Percentiles rank a stretch among this genome's conserved stretches.
Evolutionary conservation across 2,888 invertebrate species (phyloP).

Genomic region (Nudaria mundana): DNA sequence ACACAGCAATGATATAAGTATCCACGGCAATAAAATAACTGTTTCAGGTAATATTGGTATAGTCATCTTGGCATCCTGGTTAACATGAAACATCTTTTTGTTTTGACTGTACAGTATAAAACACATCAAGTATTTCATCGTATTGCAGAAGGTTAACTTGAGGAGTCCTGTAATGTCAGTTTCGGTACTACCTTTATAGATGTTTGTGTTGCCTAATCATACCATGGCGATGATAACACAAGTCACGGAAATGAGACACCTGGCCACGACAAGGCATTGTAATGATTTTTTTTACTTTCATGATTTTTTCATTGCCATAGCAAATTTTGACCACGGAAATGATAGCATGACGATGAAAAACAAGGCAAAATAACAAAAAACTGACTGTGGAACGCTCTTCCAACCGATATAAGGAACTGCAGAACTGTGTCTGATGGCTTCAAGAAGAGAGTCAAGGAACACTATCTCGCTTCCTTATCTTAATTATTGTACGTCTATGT

Average conservation of each 20-base stretch:
- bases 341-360: constrained; percentile 10
- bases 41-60: not conserved
- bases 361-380: constrained; percentile 7
- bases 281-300: constrained; percentile 1
- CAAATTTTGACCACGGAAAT: constrained; percentile 4
- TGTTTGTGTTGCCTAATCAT: not conserved
- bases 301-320: not conserved
- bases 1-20: not conserved
- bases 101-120: constrained; percentile 1
- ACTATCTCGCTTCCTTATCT: no score
- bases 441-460: no score
- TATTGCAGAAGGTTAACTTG: constrained; percentile 1
- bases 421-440: no score
- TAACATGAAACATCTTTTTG: constrained; percentile 3
- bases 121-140: no score
- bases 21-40: not conserved
- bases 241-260: constrained; percentile 7
- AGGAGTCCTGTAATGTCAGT: constrained; percentile 1
- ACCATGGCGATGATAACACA: constrained; percentile 7
- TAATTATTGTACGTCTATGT: no score
- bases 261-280: constrained; percentile 5
- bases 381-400: no score
- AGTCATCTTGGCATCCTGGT: no score
- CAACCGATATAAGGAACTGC: no score
- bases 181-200: constrained; percentile 1